A percentile compares a stretch with the other conserved stretches of the same genome.
phyloP scores from a whole-genome alignment of 1,140 invertebrate species.

The Ladona fulva region DNA sequence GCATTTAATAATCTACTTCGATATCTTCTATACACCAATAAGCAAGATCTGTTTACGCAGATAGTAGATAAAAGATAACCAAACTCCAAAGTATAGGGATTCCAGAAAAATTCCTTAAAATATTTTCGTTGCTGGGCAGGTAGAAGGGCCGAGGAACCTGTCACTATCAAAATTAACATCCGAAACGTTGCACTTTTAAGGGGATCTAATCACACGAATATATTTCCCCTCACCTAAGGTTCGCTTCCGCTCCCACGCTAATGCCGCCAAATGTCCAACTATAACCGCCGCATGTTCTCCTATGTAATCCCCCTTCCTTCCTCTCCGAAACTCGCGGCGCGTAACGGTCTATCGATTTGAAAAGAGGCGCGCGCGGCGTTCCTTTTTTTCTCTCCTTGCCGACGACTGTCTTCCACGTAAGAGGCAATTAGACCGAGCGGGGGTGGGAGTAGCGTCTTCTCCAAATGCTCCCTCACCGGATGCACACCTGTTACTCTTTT shows the following conservation, averaged over 20 bases:
- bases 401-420: background rate
- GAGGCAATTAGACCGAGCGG: background rate
- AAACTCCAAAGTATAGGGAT: too few relatives aligned
- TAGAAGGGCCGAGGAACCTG: too few relatives aligned
- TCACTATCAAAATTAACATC: too few relatives aligned
- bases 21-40: too few relatives aligned
- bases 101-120: too few relatives aligned
- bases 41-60: too few relatives aligned
- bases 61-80: too few relatives aligned
- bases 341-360: conserved; percentile 9
- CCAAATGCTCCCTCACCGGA: background rate
- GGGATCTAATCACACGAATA: too few relatives aligned
- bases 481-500: conserved; percentile 5
- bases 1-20: too few relatives aligned
- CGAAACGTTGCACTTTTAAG: too few relatives aligned
- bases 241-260: background rate
- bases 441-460: background rate
- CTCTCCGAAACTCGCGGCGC: background rate
- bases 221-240: too few relatives aligned
- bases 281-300: background rate
- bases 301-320: background rate
- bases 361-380: background rate
- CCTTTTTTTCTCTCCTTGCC: background rate
- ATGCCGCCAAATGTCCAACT: background rate
- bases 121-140: too few relatives aligned